phyloP scores from a whole-genome alignment of 2,797 vertebrate genomes.

The Melanotaenia parkinsoni region DNA sequence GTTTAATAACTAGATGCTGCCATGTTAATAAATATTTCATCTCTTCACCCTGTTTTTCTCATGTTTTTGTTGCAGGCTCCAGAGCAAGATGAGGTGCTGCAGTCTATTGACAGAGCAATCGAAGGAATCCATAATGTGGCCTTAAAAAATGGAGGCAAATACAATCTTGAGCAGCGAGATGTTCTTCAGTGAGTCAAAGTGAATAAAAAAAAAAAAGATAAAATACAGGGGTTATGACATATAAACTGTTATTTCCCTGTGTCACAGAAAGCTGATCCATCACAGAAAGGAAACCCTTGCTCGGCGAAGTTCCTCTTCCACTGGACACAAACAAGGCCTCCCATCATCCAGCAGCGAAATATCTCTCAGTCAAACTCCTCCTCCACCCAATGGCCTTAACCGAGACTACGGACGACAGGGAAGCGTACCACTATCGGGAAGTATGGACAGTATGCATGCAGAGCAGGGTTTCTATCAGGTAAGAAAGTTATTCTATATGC shows the following conservation, averaged over 20 bases:
- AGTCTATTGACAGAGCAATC: conserved; percentile 96
- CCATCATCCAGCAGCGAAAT: conserved; percentile 91
- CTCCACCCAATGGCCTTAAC: conserved; percentile 90
- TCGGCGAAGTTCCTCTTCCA: conserved; percentile 85
- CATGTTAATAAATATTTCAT: conserved; percentile 62
- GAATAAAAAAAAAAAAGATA: not conserved
- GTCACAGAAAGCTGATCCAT: conserved; percentile 93
- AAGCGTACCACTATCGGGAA: conserved; percentile 86
- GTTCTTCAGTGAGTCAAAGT: conserved; percentile 91
- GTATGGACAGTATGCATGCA: conserved; percentile 81
- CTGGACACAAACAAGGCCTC: conserved; percentile 82
- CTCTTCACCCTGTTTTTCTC: not conserved
- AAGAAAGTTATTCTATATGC: conserved; percentile 10
- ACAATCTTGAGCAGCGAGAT: conserved; percentile 97
- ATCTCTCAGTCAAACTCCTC: conserved; percentile 84
- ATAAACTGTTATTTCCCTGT: not conserved
- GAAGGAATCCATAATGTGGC: conserved; percentile 97
- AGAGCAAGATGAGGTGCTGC: conserved; percentile 95
- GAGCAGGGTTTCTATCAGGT: conserved; percentile 91
- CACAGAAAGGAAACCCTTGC: conserved; percentile 96
- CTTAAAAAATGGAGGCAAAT: conserved; percentile 96
- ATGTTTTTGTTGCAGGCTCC: conserved; percentile 67
- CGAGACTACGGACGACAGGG: conserved; percentile 87
- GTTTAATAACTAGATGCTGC: conserved; percentile 52
- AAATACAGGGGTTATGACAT: not conserved